Evolutionary conservation across 2,113 vertebrate species (phyloP).

Genomic region (Shinisaurus crocodilurus): DNA sequence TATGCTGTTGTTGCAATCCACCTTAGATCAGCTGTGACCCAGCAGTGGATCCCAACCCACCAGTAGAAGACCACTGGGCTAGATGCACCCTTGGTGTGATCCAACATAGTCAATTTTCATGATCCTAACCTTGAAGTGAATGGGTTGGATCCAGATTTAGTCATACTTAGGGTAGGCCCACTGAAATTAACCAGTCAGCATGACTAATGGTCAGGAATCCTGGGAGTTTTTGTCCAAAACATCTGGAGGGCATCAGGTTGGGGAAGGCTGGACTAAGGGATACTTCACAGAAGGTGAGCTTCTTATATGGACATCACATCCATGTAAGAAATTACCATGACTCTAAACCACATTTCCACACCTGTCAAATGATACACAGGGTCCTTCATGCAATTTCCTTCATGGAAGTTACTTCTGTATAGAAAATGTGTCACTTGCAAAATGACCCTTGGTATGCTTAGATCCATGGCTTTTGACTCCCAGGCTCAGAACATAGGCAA

Average conservation of each 20-base stretch:
- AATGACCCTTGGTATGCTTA: background rate
- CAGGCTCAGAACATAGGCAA: background rate
- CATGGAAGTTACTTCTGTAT: background rate
- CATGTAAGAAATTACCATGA: background rate
- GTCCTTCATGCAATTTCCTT: too few species aligned
- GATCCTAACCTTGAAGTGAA: background rate
- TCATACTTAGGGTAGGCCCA: background rate
- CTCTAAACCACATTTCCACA: background rate
- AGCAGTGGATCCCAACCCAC: background rate
- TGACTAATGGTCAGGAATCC: too few species aligned
- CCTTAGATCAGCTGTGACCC: background rate
- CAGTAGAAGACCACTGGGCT: background rate
- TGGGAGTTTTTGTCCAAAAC: too few species aligned
- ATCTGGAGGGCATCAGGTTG: too few species aligned
- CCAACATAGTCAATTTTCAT: background rate
- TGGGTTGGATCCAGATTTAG: background rate
- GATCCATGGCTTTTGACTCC: conserved; percentile 13
- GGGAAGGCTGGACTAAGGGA: background rate
- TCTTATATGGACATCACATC: background rate
- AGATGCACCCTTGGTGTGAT: background rate
- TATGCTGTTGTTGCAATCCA: background rate
- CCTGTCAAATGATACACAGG: background rate
- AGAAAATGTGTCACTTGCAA: conserved; percentile 1
- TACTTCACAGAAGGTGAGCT: background rate
- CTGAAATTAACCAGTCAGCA: background rate